These are phyloP conservation scores for Kradibia gibbosae DNA, from an alignment of 1,140 invertebrate genomes.

Conservation along the genomic window DNA sequence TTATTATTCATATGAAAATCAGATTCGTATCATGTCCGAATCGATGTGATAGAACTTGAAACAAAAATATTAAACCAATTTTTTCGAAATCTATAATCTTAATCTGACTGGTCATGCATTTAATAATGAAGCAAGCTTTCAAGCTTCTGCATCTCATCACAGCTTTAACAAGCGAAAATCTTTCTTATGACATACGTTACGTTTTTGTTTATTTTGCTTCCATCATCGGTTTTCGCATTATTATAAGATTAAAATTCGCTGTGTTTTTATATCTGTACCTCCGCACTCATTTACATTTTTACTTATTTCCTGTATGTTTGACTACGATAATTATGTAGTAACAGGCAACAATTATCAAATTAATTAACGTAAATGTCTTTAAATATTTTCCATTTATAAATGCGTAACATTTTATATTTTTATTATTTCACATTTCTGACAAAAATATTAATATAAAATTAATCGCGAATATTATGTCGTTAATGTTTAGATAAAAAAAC, in stretches of 20 bases:
- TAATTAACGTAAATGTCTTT: neutral
- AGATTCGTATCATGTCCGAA: neutral
- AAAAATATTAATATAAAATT: conserved; percentile 6
- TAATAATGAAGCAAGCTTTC: conserved; percentile 61
- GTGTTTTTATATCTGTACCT: conserved; percentile 56
- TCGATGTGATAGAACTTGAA: neutral
- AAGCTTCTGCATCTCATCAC: conserved; percentile 68
- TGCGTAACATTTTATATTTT: neutral
- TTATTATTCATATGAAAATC: conserved; percentile 14
- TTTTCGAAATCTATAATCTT: neutral
- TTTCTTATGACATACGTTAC: conserved; percentile 51
- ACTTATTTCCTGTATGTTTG: conserved; percentile 39
- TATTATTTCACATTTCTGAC: neutral
- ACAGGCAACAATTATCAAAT: conserved; percentile 18
- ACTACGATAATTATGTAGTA: conserved; percentile 19
- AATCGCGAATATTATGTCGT: conserved; percentile 14
- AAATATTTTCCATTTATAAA: neutral
- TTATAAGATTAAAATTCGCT: conserved; percentile 55
- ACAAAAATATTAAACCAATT: neutral
- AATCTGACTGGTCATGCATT: conserved; percentile 45
- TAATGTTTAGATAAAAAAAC: too few species aligned
- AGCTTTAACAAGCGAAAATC: conserved; percentile 61
- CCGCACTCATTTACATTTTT: conserved; percentile 43
- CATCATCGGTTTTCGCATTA: conserved; percentile 61
- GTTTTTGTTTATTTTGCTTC: conserved; percentile 62